Conservation (phyloP, 2,888 invertebrate genomes). For the Rambutsinella grinnellia region DNA sequence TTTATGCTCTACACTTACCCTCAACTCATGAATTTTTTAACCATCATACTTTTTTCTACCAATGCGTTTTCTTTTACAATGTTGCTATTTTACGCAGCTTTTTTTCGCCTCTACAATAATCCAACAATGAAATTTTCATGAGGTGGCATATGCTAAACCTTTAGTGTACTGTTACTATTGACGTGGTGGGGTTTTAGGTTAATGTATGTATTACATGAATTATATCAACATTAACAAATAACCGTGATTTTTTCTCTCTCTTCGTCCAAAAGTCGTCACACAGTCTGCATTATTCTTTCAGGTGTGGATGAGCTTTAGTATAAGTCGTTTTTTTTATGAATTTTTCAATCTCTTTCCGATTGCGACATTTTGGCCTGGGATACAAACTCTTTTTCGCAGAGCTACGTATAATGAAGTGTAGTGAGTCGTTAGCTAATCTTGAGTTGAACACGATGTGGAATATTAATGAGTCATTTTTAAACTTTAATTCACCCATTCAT, state of each 20-base stretch:
- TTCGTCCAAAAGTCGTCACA: conserved; percentile 27
- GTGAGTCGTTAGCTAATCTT: no score
- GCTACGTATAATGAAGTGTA: no score
- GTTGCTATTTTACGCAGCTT: background rate
- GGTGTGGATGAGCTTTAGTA: background rate
- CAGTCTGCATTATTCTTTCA: conserved; percentile 11
- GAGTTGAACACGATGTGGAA: no score
- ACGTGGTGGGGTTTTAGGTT: background rate
- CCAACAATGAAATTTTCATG: background rate
- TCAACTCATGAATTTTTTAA: no score
- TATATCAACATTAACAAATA: conserved; percentile 22
- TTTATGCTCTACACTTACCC: no score
- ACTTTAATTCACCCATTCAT: no score
- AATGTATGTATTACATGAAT: conserved; percentile 11
- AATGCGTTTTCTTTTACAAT: no score
- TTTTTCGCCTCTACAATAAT: background rate
- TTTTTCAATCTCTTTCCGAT: background rate
- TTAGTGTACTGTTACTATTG: background rate
- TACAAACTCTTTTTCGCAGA: no score
- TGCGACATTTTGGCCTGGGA: background rate
- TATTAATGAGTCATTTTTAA: no score
- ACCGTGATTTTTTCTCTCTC: background rate
- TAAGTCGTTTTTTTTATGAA: background rate
- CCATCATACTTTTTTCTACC: no score
- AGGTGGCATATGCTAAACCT: no score